Percentiles rank a stretch among this genome's conserved stretches.
Evolutionary conservation across 2,113 vertebrate species (phyloP).

Genomic region (Syngnathus typhle): DNA sequence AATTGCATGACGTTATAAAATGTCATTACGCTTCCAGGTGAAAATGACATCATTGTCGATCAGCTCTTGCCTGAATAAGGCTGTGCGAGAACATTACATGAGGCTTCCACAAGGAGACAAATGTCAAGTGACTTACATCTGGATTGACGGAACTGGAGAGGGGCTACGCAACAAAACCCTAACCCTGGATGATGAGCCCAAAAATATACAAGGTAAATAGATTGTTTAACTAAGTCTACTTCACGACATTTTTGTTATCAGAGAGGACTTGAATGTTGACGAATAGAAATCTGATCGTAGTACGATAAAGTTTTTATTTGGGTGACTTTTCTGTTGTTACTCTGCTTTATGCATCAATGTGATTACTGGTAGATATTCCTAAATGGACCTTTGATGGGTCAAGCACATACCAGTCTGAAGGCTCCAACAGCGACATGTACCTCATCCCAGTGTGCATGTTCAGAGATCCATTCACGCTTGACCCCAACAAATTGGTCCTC

Average conservation of each 20-base stretch:
- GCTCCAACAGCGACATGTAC: constrained; percentile 86
- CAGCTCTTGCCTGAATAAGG: constrained; percentile 47
- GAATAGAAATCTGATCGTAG: not conserved
- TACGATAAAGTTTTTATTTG: not conserved
- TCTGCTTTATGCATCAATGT: not conserved
- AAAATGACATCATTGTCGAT: constrained; percentile 37
- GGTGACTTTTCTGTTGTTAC: not conserved
- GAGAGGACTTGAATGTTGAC: not conserved
- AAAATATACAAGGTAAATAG: constrained; percentile 31
- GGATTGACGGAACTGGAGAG: constrained; percentile 77
- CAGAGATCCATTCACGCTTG: constrained; percentile 74
- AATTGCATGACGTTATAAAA: not conserved
- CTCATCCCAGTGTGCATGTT: constrained; percentile 74
- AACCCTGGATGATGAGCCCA: constrained; percentile 68
- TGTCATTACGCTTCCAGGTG: constrained; percentile 7
- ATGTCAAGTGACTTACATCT: constrained; percentile 77
- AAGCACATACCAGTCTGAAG: constrained; percentile 68
- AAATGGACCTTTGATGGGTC: constrained; percentile 80
- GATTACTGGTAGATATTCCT: constrained; percentile 64
- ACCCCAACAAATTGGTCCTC: constrained; percentile 81
- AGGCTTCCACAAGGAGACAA: constrained; percentile 59
- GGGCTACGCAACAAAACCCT: constrained; percentile 72
- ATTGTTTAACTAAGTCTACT: not conserved
- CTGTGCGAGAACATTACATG: constrained; percentile 70
- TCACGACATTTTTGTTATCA: not conserved